phyloP scores from a whole-genome alignment of 2,888 invertebrate genomes.

The Troglohyphantes excavatus region DNA sequence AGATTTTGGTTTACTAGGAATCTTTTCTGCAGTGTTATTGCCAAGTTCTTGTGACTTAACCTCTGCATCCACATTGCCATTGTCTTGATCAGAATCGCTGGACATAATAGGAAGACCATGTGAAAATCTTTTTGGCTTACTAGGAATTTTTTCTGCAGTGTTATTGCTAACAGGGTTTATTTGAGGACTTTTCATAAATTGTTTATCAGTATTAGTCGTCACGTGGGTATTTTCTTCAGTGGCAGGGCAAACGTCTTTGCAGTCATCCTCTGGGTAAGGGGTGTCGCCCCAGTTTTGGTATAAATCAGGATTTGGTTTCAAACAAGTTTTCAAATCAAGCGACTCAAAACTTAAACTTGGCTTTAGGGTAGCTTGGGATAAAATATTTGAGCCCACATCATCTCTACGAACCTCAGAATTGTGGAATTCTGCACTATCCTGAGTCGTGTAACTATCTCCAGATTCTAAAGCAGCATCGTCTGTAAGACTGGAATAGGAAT shows the following conservation, averaged over 20 bases:
- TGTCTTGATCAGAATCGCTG: slow-evolving; percentile 10
- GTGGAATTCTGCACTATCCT: neutral
- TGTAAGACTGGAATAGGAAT: neutral
- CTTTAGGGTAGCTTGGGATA: neutral
- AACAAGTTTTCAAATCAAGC: neutral
- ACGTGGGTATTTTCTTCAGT: neutral
- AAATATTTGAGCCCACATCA: neutral
- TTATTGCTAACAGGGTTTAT: neutral
- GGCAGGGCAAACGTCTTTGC: neutral
- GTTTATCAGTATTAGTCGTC: neutral
- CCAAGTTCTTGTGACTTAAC: neutral
- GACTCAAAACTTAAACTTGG: neutral
- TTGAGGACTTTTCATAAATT: neutral
- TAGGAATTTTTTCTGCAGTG: neutral
- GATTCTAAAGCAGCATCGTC: neutral
- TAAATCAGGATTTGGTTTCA: slow-evolving; percentile 14
- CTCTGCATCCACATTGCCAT: neutral
- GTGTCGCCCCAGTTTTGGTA: slow-evolving; percentile 62
- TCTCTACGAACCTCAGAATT: neutral
- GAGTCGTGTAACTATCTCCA: neutral
- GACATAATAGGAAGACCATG: neutral
- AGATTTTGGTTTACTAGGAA: neutral
- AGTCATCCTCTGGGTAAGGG: slow-evolving; percentile 53
- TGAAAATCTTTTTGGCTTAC: too few species aligned
- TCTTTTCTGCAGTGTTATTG: neutral